Base-by-base conservation (phyloP, 2,797 vertebrate genomes). In the Alfaro cultratus region DNA sequence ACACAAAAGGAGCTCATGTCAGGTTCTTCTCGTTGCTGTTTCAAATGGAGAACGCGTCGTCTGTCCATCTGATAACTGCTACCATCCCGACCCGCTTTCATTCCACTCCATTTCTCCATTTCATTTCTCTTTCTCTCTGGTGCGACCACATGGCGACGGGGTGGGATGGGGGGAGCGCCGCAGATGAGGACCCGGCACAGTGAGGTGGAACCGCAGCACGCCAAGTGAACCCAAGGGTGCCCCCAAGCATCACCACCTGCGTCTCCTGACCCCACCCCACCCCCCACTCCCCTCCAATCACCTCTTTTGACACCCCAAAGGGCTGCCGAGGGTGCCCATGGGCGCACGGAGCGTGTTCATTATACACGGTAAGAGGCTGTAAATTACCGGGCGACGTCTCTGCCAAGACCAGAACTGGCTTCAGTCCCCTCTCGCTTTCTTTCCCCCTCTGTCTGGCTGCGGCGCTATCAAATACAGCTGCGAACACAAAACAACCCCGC, bases 401-500 rank as follows among this genome's bases (percentile, higher is more conserved):
- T 95, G 96, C 96, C 96, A 97, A 93, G 82, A 90, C 93, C 94
- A 83, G 88, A 90, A 93, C 91, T 87, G 84, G 77, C 90, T 88
- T 80, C 79, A 57, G 64, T 60, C 64, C 77, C 70, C 83, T 68
- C 73, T 9, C 53, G n/a, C 26, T 57, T 71, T 78, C 67, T 49
- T 76, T 8, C 73, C 72, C 85, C 26, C 89, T 39, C 82, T 85
- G 73, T 84, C 89, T 91, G 89, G 90, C 91, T 88, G 82, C 78
- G 77, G 94, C 94, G 85, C 96, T 93, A 96, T 96, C 96, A 96
- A 97, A 96, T 93, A 96, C 97, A 97, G 97, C 97, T 97, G 97
- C 95, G 83, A 95, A 96, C 95, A 96, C 96, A 96, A 96, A 96
- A 96, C 94, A 76, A 96, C 90, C 91, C 87, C 89, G 82, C 93